Conservation (phyloP, 2,888 invertebrate species). For the Drosophila birchii region DNA sequence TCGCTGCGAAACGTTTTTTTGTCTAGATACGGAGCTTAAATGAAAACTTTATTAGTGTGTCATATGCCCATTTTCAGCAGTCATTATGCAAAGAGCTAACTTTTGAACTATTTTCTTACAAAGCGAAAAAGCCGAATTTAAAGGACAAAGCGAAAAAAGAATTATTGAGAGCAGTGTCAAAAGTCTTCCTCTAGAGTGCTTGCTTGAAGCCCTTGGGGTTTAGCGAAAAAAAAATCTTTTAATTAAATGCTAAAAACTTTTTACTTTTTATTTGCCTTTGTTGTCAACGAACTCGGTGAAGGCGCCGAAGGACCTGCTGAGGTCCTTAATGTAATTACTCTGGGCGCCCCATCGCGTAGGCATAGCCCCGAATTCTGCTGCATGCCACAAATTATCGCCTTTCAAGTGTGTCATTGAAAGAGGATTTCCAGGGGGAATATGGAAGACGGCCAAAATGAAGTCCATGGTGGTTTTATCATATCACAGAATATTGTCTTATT, state of each 20-base stretch:
- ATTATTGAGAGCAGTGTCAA: neutral
- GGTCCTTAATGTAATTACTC: conserved; percentile 37
- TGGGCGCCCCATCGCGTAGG: conserved; percentile 12
- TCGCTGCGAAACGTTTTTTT: too few relatives aligned
- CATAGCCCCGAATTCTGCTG: neutral
- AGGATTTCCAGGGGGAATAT: neutral
- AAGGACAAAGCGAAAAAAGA: neutral
- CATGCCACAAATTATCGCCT: conserved; percentile 49
- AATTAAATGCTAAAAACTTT: conserved; percentile 70
- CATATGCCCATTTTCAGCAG: neutral
- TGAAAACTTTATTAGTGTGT: too few relatives aligned
- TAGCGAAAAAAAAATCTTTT: conserved; percentile 56
- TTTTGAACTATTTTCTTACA: conserved; percentile 1
- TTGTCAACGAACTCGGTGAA: conserved; percentile 9
- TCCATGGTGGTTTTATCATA: neutral
- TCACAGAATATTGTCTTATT: neutral
- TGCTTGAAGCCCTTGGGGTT: conserved; percentile 27
- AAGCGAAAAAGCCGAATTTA: neutral
- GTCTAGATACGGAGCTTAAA: too few relatives aligned
- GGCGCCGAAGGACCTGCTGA: conserved; percentile 10
- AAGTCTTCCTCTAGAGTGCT: neutral
- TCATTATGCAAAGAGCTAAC: neutral
- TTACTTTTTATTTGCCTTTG: conserved; percentile 29
- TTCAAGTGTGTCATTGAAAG: conserved; percentile 29
- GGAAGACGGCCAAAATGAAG: neutral